A percentile compares a stretch with the other conserved stretches of the same genome.
phyloP scores from a whole-genome alignment of 2,888 invertebrate genomes.

The Eurytoma californica region DNA sequence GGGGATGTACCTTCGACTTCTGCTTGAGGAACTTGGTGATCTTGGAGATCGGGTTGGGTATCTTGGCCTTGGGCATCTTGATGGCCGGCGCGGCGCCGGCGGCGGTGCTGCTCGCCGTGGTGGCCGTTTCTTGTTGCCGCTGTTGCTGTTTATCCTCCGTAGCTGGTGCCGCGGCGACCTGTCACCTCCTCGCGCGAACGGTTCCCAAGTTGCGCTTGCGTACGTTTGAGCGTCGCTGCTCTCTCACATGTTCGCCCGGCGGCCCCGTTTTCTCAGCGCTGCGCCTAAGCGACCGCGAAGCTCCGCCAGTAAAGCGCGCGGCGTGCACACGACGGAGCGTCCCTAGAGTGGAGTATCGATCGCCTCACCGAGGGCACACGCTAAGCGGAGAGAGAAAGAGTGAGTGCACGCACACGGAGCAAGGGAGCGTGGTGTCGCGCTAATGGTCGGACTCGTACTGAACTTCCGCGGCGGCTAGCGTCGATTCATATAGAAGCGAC shows the following conservation, averaged over 20 bases:
- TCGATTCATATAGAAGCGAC: slow-evolving; percentile 59
- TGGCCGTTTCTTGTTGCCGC: too few relatives aligned
- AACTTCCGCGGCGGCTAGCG: slow-evolving; percentile 58
- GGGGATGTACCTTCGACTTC: slow-evolving; percentile 73
- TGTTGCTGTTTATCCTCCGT: too few relatives aligned
- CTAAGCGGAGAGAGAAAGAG: not conserved
- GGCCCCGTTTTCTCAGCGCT: too few relatives aligned
- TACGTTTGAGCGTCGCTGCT: too few relatives aligned
- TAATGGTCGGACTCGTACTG: slow-evolving; percentile 65
- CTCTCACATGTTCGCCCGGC: too few relatives aligned
- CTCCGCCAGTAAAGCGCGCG: not conserved
- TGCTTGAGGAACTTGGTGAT: slow-evolving; percentile 75
- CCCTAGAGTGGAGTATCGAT: not conserved
- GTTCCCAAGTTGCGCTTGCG: too few relatives aligned
- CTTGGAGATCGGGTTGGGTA: slow-evolving; percentile 72
- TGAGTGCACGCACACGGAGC: not conserved
- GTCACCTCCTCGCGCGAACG: too few relatives aligned
- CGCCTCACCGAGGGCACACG: not conserved
- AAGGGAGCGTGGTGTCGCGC: not conserved
- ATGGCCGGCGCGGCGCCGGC: not conserved
- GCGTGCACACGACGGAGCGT: not conserved
- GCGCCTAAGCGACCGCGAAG: too few relatives aligned
- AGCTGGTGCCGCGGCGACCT: too few relatives aligned
- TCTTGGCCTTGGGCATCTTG: slow-evolving; percentile 74
- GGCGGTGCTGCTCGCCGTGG: not conserved